A percentile compares a stretch with the other conserved stretches of the same genome.
Conservation (phyloP, 1,140 invertebrate species). For the Lordiphosa stackelbergi region DNA sequence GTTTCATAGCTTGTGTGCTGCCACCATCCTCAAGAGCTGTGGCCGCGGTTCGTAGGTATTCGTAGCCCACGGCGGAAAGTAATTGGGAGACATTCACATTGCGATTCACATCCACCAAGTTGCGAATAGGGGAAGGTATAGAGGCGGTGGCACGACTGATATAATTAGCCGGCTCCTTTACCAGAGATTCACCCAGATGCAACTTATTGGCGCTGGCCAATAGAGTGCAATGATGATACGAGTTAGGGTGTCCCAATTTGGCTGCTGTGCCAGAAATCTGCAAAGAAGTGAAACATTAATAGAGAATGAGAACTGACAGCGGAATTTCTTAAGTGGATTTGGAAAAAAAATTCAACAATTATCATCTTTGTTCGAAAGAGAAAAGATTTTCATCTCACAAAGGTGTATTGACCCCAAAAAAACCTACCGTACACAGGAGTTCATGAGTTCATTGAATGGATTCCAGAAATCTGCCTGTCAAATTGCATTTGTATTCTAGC, state of each 20-base stretch:
- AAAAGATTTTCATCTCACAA: too few species aligned
- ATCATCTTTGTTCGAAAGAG: too few species aligned
- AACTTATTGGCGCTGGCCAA: slow-evolving; percentile 89
- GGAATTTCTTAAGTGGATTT: too few species aligned
- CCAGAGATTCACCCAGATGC: slow-evolving; percentile 82
- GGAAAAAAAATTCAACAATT: too few species aligned
- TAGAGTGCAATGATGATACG: slow-evolving; percentile 97
- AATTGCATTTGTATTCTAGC: too few species aligned
- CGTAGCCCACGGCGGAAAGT: slow-evolving; percentile 86
- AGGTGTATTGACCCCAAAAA: too few species aligned
- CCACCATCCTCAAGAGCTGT: slow-evolving; percentile 84
- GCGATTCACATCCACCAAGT: slow-evolving; percentile 85
- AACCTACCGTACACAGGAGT: too few species aligned
- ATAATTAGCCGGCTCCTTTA: slow-evolving; percentile 82
- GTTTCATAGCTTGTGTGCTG: slow-evolving; percentile 81
- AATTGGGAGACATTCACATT: slow-evolving; percentile 83
- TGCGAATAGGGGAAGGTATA: slow-evolving; percentile 86
- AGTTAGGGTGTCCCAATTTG: slow-evolving; percentile 88
- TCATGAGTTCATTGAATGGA: too few species aligned
- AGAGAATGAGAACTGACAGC: not conserved
- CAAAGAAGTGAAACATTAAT: slow-evolving; percentile 10
- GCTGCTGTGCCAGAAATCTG: slow-evolving; percentile 94
- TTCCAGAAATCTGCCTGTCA: too few species aligned
- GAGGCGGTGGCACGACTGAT: slow-evolving; percentile 90
- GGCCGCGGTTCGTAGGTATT: slow-evolving; percentile 86